Percentiles rank a stretch among this genome's conserved stretches.
Conservation (phyloP, 2,797 vertebrate genomes). For the Cryptoblepharus egeriae region DNA sequence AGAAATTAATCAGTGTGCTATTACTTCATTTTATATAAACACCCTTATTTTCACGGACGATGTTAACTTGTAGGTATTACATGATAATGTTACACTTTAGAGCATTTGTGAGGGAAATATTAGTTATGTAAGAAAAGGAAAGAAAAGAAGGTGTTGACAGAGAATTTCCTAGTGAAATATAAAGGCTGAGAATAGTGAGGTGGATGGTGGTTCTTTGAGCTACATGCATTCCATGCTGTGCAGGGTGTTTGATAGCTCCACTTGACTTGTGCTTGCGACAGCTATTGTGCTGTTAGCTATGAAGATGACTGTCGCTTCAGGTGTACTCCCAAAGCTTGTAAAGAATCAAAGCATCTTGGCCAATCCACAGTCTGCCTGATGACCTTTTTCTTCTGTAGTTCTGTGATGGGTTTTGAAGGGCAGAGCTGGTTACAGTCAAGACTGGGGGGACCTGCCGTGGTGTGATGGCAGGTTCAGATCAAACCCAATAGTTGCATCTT, state of each 20-base stretch:
- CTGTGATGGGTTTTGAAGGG: constrained; percentile 89
- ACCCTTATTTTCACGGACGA: constrained; percentile 40
- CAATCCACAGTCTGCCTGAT: constrained; percentile 82
- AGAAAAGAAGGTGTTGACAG: constrained; percentile 76
- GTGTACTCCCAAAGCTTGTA: constrained; percentile 82
- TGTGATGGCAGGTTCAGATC: constrained; percentile 82
- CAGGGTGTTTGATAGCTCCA: constrained; percentile 72
- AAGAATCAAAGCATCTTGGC: constrained; percentile 77
- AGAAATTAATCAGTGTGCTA: constrained; percentile 30
- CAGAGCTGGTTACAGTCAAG: constrained; percentile 89
- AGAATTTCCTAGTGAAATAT: constrained; percentile 76
- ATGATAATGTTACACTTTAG: constrained; percentile 63
- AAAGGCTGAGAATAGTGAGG: constrained; percentile 74
- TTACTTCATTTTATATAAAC: constrained; percentile 43
- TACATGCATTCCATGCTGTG: constrained; percentile 77
- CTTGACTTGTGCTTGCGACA: constrained; percentile 78
- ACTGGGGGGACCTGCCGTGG: constrained; percentile 74
- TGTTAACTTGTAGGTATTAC: constrained; percentile 36
- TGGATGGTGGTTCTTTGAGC: constrained; percentile 77
- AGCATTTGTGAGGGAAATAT: constrained; percentile 41
- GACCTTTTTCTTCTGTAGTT: constrained; percentile 86
- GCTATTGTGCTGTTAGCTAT: constrained; percentile 81
- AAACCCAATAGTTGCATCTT: constrained; percentile 84
- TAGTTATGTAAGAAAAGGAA: constrained; percentile 53
- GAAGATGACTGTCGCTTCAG: constrained; percentile 82